Evolutionary conservation across 2,113 vertebrate genomes (phyloP).

Genomic region (Tetrao urogallus): DNA sequence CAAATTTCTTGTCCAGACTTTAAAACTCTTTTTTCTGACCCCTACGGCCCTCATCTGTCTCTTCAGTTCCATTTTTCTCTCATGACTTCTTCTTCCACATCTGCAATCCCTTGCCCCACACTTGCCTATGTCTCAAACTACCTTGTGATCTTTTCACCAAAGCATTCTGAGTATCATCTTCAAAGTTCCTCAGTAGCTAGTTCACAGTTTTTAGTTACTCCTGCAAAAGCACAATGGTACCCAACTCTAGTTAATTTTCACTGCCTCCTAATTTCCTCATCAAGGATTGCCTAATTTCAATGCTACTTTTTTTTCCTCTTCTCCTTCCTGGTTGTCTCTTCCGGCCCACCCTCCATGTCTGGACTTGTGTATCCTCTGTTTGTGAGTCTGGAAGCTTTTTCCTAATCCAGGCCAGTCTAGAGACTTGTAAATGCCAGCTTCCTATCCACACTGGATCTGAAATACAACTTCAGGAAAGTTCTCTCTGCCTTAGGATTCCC

Average conservation of each 20-base stretch:
- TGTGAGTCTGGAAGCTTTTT: background rate
- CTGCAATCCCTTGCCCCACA: background rate
- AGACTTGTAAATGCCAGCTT: background rate
- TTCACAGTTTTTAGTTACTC: background rate
- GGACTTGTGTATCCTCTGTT: background rate
- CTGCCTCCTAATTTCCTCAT: background rate
- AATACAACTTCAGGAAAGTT: background rate
- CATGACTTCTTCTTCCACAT: background rate
- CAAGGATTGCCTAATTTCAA: background rate
- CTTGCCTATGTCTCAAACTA: background rate
- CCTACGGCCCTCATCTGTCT: background rate
- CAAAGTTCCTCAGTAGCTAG: background rate
- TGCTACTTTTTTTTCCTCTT: too few species aligned
- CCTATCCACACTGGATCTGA: background rate
- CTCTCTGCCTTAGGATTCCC: background rate
- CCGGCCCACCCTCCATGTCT: background rate
- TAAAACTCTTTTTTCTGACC: background rate
- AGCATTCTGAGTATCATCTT: background rate
- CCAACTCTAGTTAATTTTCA: background rate
- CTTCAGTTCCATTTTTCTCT: background rate
- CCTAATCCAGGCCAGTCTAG: background rate
- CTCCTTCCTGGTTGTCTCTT: background rate
- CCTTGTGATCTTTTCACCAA: background rate
- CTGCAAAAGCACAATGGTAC: background rate
- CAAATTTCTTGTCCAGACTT: background rate